Evolutionary conservation across 2,888 invertebrate genomes (phyloP), one percentile per base, ranked within the genome.

Genomic region (Cartodere bifasciata): DNA sequence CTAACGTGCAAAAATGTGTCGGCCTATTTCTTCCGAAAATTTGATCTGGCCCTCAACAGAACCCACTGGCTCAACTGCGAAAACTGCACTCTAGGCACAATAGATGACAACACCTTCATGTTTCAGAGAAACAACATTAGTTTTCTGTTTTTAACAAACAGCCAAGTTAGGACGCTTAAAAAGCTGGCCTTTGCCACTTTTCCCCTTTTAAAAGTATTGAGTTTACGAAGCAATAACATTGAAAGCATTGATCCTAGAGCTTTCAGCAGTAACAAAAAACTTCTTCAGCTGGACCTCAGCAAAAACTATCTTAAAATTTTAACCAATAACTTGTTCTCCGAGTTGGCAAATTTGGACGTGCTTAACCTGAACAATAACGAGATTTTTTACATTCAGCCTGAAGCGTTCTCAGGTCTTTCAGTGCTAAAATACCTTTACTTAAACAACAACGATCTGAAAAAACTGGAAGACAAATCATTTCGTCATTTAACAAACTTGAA

Each of bases 351-450:
- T 28, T 45, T 65, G 20, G 55, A 57, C 35, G 49, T 56, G 11
- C 42, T 63, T 13, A 58, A 55, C 23, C 32, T 63, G 40, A 53
- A 55, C 33, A 39, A 45, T 29, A 63, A 63, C 41, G 43, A 42
- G 15, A 56, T 63, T 41, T 50, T 47, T 28, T 44, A 44, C 4
- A 37, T 63, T 16, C 53, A 60, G 13, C 48, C 50, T 2, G 50
- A 59, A 17, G 52, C 58, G n/a, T 63, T 63, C 34, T 44, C 41
- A 2, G 58, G 58, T 1, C 44, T 63, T 7, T 37, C 38, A 3
- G 53, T 56, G 29, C 38, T 63, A 23, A 58, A 52, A 39, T 58
- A 54, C 41, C 41, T 65, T 5, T 58, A 60, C 40, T 37, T 65
- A 9, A 59, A 52, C 22, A 40, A 51, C 35, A 65, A 65, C 40